Base-by-base conservation (phyloP, 2,888 invertebrate species). In the Agrochola lychnidis region DNA sequence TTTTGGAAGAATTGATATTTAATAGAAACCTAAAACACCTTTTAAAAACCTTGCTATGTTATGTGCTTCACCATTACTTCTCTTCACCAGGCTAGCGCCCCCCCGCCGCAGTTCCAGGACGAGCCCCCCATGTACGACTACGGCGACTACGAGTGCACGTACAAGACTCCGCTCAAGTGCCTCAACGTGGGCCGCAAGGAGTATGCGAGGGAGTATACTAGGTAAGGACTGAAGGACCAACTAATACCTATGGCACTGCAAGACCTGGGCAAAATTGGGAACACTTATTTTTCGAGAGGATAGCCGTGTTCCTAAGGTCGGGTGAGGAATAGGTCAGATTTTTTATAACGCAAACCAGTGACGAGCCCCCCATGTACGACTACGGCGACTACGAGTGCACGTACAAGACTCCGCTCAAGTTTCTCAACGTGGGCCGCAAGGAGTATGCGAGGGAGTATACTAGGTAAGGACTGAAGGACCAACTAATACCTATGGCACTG, bases 61-160 rank as follows among this genome's bases (percentile, higher is more conserved):
- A 14, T 12, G 45, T 45, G 16, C 48, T 51, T 19, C 57, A 73
- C 22, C 42, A 22, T 36, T 1, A 7, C 6, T n/a, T 1, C 42
- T 16, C 6, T 0, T 5, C 14, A 12, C 51, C 91, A 96, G 96
- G 97, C 97, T 5, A 96, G 97, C 87, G 96, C 96, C 0, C 97
- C 97, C 0, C 97, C 97, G 0, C 96, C 97, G 0, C 97, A 97
- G 92, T 97, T 97, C 90, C 97, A 97, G 79, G 97, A 97, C 86
- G 96, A 95, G 83, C 94, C 95, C 0, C 94, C 94, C 0, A 76
- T 92, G 70, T 95, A 95, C 89, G 95, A 96, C 89, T 95, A 95
- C 85, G 93, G 93, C 0, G 95, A 96, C 87, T 96, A 95, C 88
- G 96, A 95, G 73, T 95, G 95, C 85, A 85, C 93, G 0, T 94